Evolutionary conservation across 2,888 invertebrate genomes (phyloP), one percentile per base, ranked within the genome.

Genomic region (Marronus borbonicus): DNA sequence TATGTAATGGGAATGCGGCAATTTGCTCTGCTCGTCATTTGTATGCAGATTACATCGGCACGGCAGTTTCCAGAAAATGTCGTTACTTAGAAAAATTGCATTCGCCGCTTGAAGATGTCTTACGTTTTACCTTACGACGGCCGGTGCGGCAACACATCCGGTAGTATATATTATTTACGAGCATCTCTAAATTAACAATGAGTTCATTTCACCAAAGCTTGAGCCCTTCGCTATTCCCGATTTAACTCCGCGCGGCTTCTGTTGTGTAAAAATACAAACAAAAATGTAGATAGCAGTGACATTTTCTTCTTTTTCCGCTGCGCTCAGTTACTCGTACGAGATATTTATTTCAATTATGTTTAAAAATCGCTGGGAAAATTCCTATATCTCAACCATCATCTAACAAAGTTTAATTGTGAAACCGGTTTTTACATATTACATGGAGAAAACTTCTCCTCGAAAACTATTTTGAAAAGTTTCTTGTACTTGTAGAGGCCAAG

Each of bases 21-120:
- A 58, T 58, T 58, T 58, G 55, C 55, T n/a, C 14, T 17, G 5
- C 14, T 14, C 55, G 20, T 58, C 55, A 20, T 58, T 58, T 58
- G 55, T 17, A 58, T 58, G 55, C 55, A 58, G 55, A 58, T 58
- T 58, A 58, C n/a, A 20, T 58, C 55, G 10, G 55, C 55, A 2
- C n/a, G 20, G 24, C 20, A 58, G 20, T 58, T 58, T 58, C 55
- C 55, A 58, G 55, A 58, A 58, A 20, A 58, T 17, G 55, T 58
- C 55, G 55, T 58, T 58, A 58, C 55, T 58, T 58, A 58, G 55
- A 58, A 58, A 58, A 58, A 58, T 58, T 58, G 55, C 55, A 58
- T 58, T 58, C 55, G 55, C 20, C 55, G 55, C 7, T 17, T 17
- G 20, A 17, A 58, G 17, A 8, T 17, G 20, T 58, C 20, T 58